Conservation (phyloP, 2,797 vertebrate genomes). For the Peromyscus nudipes region DNA sequence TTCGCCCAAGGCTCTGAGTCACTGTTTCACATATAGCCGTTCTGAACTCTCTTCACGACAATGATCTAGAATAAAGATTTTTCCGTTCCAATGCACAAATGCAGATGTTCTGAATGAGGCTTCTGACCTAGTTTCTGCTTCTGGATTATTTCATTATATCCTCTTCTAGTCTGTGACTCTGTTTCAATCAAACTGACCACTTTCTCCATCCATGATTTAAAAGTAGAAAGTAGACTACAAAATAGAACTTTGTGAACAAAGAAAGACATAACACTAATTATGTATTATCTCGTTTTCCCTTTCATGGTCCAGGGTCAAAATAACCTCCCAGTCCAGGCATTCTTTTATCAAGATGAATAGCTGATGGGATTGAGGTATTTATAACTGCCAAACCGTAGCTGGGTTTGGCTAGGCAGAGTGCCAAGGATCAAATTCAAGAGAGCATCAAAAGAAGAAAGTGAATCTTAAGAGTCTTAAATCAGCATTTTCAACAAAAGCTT, state of each 20-base stretch:
- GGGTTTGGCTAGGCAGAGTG: not conserved
- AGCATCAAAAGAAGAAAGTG: not conserved
- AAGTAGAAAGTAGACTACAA: slow-evolving; percentile 14
- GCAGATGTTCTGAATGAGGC: not conserved
- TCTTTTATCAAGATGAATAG: not conserved
- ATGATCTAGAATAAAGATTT: not conserved
- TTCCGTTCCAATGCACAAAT: slow-evolving; percentile 22
- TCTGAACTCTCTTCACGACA: not conserved
- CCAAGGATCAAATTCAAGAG: not conserved
- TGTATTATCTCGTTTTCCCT: slow-evolving; percentile 8
- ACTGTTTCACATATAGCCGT: not conserved
- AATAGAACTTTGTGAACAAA: slow-evolving; percentile 31
- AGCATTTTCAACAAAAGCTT: slow-evolving; percentile 49
- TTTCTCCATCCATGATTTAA: slow-evolving; percentile 28
- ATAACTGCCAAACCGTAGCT: slow-evolving; percentile 9
- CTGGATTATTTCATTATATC: slow-evolving; percentile 24
- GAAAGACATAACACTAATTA: slow-evolving; percentile 1
- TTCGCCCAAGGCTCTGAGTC: not conserved
- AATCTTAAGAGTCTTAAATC: slow-evolving; percentile 11
- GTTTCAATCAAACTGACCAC: slow-evolving; percentile 18
- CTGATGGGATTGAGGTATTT: not conserved
- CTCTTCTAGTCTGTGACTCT: not conserved
- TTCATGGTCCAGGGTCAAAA: slow-evolving; percentile 2
- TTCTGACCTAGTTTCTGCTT: slow-evolving; percentile 1
- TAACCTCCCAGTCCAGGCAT: not conserved